Evolutionary conservation across 2,797 vertebrate genomes (phyloP), one percentile per base, ranked within the genome.

Genomic region (Cheracebus regulus): DNA sequence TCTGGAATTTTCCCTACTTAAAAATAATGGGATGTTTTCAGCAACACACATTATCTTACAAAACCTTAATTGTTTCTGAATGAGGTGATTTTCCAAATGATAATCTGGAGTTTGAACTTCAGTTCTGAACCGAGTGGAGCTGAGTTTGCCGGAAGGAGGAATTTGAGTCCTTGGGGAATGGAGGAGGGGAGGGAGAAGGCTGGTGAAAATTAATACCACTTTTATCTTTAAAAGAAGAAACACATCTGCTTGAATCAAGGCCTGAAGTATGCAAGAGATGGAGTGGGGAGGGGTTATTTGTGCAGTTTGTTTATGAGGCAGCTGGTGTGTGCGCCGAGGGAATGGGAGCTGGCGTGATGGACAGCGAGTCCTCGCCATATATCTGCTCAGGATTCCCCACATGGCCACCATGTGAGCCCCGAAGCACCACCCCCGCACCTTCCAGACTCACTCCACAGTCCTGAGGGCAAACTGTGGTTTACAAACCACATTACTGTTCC

Each of bases 61-160:
- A 86, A 93, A 87, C 79, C n/a, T 79, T 52, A 86, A 67, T 97
- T 39, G 7, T 97, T 97, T 89, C 2, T 76, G 26, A 93, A 92
- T 50, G 90, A 96, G 81, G 28, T 86, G 58, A 85, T 90, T 95
- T 97, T 80, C 79, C 82, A 70, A 95, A 85, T 39, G 30, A 55
- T 88, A 76, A 83, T 33, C 9, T 82, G 85, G 73, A 81, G 95
- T 88, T 94, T 89, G 96, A 97, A 93, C 0, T 96, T 80, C 41
- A 67, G 70, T 88, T 92, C 93, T 88, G 72, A 96, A 80, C 70
- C 41, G 15, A n/a, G 1, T 28, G 52, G 48, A 89, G 30, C 26
- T n/a, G 72, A 80, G 75, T 61, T 95, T 95, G 55, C 78, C 2
- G 28, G 70, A 80, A 94, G 96, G 73, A 89, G 41, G 80, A 75